Evolutionary conservation across 1,140 invertebrate species (phyloP), one percentile per base, ranked within the genome.

Genomic region (Drosophila busckii): DNA sequence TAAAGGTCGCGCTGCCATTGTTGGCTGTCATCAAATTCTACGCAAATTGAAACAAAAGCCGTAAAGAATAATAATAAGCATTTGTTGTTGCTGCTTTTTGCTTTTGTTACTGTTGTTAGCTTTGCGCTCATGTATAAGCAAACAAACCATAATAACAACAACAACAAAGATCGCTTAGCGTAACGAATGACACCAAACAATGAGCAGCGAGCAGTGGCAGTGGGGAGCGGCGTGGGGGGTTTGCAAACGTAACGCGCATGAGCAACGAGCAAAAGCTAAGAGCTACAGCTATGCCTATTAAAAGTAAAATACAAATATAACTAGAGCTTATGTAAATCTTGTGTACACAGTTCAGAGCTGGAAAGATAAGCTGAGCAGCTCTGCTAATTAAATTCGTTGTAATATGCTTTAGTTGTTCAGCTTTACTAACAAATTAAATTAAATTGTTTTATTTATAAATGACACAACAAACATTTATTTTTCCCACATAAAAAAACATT

Each of bases 131-230:
- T n/a, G n/a, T n/a, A 35, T 26, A 62, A 48, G 20, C 22, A 64
- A 32, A 31, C 38, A 54, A 35, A 54, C 13, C 31, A 25, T 29
- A 45, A 45, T 31, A 26, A 35, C n/a, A n/a, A n/a, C n/a, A n/a
- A n/a, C n/a, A 28, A 20, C 32, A 41, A 10, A 62, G 45, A 63
- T 31, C 65, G 56, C 73, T 40, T 65, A 78, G 55, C 71, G 46
- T 70, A 78, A 78, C 71, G 73, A 76, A 70, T 78, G 71, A 78
- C 71, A 70, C 59, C 67, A 65, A 71, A 78, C 22, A 44, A 37
- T 37, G 23, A 35, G 20, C 16, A 13, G 25, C 8, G 34, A 29
- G 16, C n/a, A 12, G 25, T 9, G 26, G 41, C 15, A 25, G 23
- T 28, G 20, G 23, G 44, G 26, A 13, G 26, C 42, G 16, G 42